Conservation (phyloP, 2,888 invertebrate species). For the Metopia argyrocephala region DNA sequence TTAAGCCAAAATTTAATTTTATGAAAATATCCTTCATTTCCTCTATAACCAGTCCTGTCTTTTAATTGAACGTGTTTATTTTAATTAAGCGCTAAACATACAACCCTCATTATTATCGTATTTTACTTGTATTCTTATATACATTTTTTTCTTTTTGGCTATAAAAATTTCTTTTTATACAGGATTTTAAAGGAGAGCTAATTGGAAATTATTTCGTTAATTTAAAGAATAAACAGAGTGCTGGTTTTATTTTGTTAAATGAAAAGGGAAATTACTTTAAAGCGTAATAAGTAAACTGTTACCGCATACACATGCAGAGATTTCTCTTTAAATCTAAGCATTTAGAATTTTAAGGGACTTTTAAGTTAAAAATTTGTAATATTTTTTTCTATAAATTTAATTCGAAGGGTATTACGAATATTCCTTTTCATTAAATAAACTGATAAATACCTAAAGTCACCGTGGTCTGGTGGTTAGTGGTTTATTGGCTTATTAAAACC, state of each 20-base stretch:
- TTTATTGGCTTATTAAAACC: too few species aligned
- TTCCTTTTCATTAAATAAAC: too few species aligned
- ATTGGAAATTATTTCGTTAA: constrained; percentile 29
- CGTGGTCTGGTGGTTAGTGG: too few species aligned
- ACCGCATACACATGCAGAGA: too few species aligned
- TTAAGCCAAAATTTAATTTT: background rate
- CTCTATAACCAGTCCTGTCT: background rate
- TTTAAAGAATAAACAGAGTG: background rate
- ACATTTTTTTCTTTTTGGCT: background rate
- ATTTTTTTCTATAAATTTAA: too few species aligned
- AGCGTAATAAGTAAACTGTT: background rate
- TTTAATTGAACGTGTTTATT: background rate
- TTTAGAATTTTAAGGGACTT: too few species aligned
- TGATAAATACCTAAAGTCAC: too few species aligned
- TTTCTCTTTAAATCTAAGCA: too few species aligned
- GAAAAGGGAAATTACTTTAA: background rate
- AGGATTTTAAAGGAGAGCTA: constrained; percentile 26
- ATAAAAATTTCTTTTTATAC: constrained; percentile 10
- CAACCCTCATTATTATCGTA: background rate
- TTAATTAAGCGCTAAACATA: constrained; percentile 2
- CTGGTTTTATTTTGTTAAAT: background rate
- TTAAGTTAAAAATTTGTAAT: too few species aligned
- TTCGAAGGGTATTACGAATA: too few species aligned
- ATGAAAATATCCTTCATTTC: background rate
- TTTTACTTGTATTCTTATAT: background rate